phyloP scores from a whole-genome alignment of 2,797 vertebrate species.

The Alectoris magna region DNA sequence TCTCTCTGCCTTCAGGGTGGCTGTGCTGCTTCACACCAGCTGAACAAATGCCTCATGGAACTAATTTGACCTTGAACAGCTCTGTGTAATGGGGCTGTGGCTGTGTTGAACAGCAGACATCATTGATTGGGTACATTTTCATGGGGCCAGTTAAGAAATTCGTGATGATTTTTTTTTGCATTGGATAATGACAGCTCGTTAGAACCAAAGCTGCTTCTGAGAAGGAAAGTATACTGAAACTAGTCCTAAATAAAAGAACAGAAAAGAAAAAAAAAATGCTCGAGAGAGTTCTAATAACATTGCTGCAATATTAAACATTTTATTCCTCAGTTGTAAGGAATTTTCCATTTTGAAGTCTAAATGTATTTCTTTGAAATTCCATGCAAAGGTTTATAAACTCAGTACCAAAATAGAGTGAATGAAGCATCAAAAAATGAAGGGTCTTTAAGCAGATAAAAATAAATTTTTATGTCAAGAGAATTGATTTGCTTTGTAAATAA shows the following conservation, averaged over 20 bases:
- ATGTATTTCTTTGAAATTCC: background rate
- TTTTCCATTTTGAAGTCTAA: background rate
- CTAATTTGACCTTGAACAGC: background rate
- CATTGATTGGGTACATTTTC: accelerated
- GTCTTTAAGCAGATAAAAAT: background rate
- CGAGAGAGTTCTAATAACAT: background rate
- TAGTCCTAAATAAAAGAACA: background rate
- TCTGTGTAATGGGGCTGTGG: background rate
- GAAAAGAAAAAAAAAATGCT: background rate
- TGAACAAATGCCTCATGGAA: background rate
- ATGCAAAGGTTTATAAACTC: background rate
- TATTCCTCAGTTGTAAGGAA: background rate
- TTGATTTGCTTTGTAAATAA: background rate
- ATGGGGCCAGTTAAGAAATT: background rate
- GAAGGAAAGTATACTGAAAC: background rate
- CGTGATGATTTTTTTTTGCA: background rate
- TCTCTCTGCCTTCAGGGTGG: background rate
- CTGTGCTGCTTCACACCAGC: background rate
- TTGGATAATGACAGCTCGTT: conserved; percentile 18
- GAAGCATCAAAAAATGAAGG: background rate
- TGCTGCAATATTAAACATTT: background rate
- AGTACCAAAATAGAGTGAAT: background rate
- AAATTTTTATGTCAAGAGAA: background rate
- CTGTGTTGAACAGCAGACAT: background rate
- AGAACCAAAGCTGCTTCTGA: background rate